Base-by-base conservation (phyloP, 2,113 vertebrate species). In the Hippocampus barbouri region DNA sequence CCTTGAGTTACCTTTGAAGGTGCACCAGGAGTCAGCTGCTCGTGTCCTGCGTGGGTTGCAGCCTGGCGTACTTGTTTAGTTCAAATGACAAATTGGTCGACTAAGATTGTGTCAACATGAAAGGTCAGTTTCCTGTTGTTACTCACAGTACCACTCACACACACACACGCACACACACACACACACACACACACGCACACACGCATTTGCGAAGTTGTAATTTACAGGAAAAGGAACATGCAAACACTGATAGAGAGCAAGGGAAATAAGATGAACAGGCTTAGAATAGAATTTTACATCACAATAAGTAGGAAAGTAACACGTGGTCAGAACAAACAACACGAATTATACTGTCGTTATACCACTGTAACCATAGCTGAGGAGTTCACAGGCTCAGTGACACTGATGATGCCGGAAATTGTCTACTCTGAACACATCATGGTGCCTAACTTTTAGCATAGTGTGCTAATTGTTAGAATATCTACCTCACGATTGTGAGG, bases 51-150 rank as follows among this genome's bases (percentile, higher is more conserved):
- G 79, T 72, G 68, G 79, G 81, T 76, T 78, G 63, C 74, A 74
- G 57, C 56, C 23, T 57, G 8, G 23, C 67, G 54, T 78, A 83
- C 90, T 90, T 91, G 90, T 91, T 92, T 90, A 86, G 80, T 81
- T 83, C 72, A 66, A 70, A 78, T 21, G 49, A 80, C 87, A 89
- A 84, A 77, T 88, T 83, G 82, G 53, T 21, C 67, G 51, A 63
- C 77, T 79, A 90, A 83, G 85, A 90, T 91, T 89, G 85, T 83
- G 87, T 89, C 88, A 92, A 89, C 86, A 84, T 69, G 60, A 81
- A 85, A 84, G 74, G 68, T 75, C 72, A 49, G 77, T 85, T 90
- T 93, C 91, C 91, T 92, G 91, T 92, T 91, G 91, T 90, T 90
- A 78, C 87, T 83, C 76, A 80, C 34, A 38, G 81, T 78, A 82